Evolutionary conservation across 1,140 invertebrate genomes (phyloP).

Genomic region (Drosophila orosa): DNA sequence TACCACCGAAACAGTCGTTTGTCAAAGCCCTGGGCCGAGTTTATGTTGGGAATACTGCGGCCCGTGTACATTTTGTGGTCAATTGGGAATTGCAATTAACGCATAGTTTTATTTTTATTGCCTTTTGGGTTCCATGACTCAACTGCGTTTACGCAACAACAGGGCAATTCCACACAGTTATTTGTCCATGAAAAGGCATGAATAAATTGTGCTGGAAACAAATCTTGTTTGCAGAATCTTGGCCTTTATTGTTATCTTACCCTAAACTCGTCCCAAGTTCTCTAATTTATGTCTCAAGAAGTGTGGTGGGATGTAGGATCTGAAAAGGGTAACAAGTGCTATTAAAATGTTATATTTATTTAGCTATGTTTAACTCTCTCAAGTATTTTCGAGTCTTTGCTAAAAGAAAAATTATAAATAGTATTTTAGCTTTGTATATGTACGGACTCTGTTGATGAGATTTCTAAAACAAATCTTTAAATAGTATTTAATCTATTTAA

Average conservation of each 20-base stretch:
- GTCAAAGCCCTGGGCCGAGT: constrained; percentile 30
- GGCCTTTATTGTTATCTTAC: constrained; percentile 8
- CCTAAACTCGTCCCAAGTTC: background rate
- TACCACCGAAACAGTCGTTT: constrained; percentile 27
- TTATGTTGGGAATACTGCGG: constrained; percentile 61
- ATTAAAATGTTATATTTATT: background rate
- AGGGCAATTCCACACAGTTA: constrained; percentile 36
- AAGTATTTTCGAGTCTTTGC: background rate
- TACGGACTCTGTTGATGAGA: no score
- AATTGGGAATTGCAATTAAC: constrained; percentile 78
- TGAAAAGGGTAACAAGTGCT: background rate
- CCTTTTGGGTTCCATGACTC: constrained; percentile 26
- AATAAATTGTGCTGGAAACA: constrained; percentile 25
- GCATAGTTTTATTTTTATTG: constrained; percentile 75
- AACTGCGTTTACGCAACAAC: constrained; percentile 6
- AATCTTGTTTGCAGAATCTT: constrained; percentile 8
- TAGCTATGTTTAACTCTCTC: background rate
- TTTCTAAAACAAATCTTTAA: no score
- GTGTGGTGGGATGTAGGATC: background rate
- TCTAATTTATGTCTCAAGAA: background rate
- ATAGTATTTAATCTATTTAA: no score
- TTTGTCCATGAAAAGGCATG: constrained; percentile 49
- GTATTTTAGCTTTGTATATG: no score
- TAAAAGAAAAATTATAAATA: background rate
- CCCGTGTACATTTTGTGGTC: constrained; percentile 57